These are phyloP conservation scores for Arenaria interpres DNA, from an alignment of 2,113 vertebrate genomes.

Conservation along the genomic window DNA sequence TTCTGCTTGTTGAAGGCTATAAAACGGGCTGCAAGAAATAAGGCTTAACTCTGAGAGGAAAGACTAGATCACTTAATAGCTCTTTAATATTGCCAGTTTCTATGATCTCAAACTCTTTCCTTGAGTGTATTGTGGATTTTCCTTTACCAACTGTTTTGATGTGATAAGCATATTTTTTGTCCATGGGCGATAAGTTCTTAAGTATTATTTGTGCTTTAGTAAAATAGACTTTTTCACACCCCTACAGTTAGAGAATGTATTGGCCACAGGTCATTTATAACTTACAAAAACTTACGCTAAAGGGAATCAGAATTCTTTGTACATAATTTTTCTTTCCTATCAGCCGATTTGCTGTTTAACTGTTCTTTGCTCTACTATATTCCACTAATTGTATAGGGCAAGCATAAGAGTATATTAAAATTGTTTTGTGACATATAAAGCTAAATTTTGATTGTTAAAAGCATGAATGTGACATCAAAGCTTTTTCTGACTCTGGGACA, in stretches of 20 bases:
- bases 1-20: neutral
- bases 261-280: neutral
- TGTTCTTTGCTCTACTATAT: neutral
- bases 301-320: neutral
- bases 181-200: neutral
- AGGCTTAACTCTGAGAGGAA: neutral
- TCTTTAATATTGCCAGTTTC: neutral
- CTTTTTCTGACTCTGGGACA: neutral
- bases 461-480: neutral
- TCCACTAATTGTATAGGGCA: neutral
- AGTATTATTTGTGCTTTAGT: neutral
- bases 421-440: neutral
- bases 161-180: neutral
- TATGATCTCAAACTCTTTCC: neutral
- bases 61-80: neutral
- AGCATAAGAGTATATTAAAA: neutral
- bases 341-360: neutral
- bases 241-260: neutral
- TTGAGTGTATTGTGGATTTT: neutral
- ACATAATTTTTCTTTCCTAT: neutral
- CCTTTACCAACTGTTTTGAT: neutral
- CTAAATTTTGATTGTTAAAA: neutral
- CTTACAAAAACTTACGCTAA: neutral
- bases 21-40: neutral
- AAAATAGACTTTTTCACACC: neutral